Evolutionary conservation across 2,113 vertebrate species (phyloP), one percentile per base, ranked within the genome.

Genomic region (Pandion haliaetus): DNA sequence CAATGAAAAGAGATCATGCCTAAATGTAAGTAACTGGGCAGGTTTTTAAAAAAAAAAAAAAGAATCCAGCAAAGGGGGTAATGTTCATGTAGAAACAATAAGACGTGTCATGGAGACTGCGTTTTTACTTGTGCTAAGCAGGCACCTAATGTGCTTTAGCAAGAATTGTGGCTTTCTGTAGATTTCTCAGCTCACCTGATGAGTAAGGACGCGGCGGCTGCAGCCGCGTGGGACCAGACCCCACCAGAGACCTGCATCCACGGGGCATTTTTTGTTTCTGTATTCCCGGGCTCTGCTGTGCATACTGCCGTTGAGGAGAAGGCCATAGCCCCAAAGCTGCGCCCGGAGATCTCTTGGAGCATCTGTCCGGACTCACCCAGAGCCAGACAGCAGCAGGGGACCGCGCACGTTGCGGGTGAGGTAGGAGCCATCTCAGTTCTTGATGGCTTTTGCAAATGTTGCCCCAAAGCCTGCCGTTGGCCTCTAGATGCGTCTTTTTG

Each of bases 211-310:
- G 2, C 0, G 1, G 40, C 40, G 47, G 8, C 20, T 23, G 6
- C 2, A 1, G 23, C 14, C 23, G 15, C 0, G 1, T 9, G 31
- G 45, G 65, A 20, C 28, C 0, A 0, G 34, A 34, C n/a, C 44
- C n/a, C 49, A 8, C 3, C 4, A 14, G 82, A 57, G 47, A 31
- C 15, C 14, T 2, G 2, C 18, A 8, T 32, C 50, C 12, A 0
- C 25, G 19, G 31, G 31, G 34, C 18, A 1, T 9, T 26, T 61
- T 47, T 32, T 24, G 6, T 42, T 84, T 71, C 57, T 28, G 19
- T 44, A 8, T 54, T 67, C 8, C 29, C 20, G 10, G 59, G 14
- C 31, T 61, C 34, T 73, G 62, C 36, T 1, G 2, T 7, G 1
- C 6, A 8, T 2, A 2, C n/a, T 70, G 44, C 3, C 5, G 0